These are phyloP conservation scores for Helarctos malayanus DNA, from an alignment of 2,797 vertebrate genomes.

Conservation along the genomic window DNA sequence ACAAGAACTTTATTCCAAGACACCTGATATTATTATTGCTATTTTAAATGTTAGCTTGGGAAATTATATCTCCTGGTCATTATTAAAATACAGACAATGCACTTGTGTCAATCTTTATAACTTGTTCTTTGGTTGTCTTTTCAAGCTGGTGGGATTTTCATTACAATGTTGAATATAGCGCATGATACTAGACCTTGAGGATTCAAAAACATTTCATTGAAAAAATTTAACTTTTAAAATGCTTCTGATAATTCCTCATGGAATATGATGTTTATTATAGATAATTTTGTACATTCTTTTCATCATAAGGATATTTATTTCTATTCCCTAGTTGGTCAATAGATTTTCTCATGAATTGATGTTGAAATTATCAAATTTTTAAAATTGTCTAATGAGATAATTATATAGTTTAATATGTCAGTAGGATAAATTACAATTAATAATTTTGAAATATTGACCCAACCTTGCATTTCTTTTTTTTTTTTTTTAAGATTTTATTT, in stretches of 20 bases:
- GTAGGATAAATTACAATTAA: neutral
- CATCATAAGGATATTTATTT: neutral
- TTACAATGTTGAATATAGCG: neutral
- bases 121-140: neutral
- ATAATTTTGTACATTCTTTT: neutral
- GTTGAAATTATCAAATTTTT: neutral
- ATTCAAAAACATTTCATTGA: neutral
- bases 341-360: neutral
- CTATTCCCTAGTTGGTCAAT: neutral
- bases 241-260: neutral
- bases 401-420: neutral
- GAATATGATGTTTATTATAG: neutral
- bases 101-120: neutral
- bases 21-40: neutral
- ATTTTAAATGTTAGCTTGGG: neutral
- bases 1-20: neutral
- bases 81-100: neutral
- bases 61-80: neutral
- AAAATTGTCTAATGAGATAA: neutral
- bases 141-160: neutral
- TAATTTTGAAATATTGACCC: neutral
- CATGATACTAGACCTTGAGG: neutral
- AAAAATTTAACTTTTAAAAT: slow-evolving; percentile 18
- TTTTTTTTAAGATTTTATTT: no score
- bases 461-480: neutral